Conservation (phyloP, 2,113 vertebrate species). For the Psilopogon haemacephalus region DNA sequence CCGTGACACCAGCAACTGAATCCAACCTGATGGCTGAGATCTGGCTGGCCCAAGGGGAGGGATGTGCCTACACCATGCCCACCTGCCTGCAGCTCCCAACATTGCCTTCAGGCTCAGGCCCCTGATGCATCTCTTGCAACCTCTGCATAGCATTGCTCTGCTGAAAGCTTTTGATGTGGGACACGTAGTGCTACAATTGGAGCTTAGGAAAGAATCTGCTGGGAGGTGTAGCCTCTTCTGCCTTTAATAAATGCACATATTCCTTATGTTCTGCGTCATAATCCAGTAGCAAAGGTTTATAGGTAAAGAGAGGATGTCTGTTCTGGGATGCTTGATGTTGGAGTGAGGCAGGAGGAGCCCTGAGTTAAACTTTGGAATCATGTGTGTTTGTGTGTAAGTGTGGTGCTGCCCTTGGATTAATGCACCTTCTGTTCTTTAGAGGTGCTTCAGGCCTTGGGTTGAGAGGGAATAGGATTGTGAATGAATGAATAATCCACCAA, state of each 20-base stretch:
- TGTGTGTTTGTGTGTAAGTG: neutral
- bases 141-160: neutral
- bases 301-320: neutral
- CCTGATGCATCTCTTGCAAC: neutral
- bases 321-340: neutral
- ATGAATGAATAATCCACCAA: neutral
- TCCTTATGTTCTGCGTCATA: neutral
- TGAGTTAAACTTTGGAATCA: neutral
- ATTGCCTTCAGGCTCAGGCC: fast-evolving
- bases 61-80: neutral
- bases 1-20: neutral
- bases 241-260: neutral
- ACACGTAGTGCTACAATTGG: neutral
- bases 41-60: neutral
- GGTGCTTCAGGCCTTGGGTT: neutral
- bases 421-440: neutral
- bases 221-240: neutral
- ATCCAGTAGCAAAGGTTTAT: neutral
- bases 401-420: neutral
- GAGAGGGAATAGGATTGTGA: neutral
- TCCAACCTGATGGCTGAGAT: neutral
- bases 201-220: neutral
- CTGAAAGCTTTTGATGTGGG: neutral
- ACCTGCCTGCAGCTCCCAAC: neutral
- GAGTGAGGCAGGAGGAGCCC: neutral